A percentile compares a stretch with the other conserved stretches of the same genome.
Conservation (phyloP, 2,113 vertebrate species). For the Willisornis vidua region DNA sequence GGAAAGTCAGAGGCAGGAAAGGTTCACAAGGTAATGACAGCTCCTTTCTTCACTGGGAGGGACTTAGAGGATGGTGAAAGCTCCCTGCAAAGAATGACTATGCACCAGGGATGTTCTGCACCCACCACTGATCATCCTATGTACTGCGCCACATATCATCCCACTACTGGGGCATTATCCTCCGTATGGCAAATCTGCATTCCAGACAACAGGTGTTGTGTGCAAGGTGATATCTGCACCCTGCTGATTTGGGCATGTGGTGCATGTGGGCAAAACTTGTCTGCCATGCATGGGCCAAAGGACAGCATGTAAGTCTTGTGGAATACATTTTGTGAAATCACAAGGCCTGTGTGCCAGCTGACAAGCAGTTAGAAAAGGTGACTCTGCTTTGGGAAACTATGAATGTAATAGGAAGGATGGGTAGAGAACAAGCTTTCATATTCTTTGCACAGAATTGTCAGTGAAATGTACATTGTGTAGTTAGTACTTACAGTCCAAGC, state of each 20-base stretch:
- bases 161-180: not conserved
- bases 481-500: not conserved
- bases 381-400: not conserved
- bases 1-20: not conserved
- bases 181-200: not conserved
- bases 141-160: not conserved
- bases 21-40: not conserved
- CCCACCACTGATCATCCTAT: not conserved
- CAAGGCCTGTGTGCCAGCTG: not conserved
- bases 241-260: not conserved
- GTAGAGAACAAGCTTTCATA: not conserved
- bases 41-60: not conserved
- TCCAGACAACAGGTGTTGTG: not conserved
- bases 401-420: not conserved
- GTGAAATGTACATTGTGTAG: not conserved
- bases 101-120: not conserved
- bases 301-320: not conserved
- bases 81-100: not conserved
- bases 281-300: not conserved
- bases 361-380: not conserved
- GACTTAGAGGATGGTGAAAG: not conserved
- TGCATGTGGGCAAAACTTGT: not conserved
- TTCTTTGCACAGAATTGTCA: not conserved
- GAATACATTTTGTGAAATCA: not conserved
- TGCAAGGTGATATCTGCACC: not conserved